Conservation (phyloP, 2,888 invertebrate genomes). For the Melieria omissa region DNA sequence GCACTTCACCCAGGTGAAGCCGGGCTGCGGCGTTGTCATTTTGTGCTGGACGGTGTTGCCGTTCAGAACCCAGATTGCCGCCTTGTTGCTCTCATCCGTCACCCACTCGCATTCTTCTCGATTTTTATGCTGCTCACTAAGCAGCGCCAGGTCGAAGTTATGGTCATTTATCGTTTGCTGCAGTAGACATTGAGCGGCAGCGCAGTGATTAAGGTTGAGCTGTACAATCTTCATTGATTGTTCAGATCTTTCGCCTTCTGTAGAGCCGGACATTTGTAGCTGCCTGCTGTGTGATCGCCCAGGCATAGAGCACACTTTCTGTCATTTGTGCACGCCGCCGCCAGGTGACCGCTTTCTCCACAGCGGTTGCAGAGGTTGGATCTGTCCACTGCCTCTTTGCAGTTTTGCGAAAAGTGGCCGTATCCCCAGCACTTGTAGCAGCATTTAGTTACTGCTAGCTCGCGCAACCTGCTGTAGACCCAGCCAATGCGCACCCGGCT, state of each 20-base stretch:
- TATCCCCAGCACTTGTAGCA: slow-evolving; percentile 4
- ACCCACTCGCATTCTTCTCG: background rate
- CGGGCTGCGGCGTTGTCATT: background rate
- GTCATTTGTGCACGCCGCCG: background rate
- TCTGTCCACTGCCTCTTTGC: background rate
- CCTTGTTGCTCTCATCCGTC: background rate
- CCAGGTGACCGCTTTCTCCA: background rate
- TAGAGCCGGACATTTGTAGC: background rate
- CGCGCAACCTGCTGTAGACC: background rate
- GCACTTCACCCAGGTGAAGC: background rate
- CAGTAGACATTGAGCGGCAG: background rate
- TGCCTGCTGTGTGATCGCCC: background rate
- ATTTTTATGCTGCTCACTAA: background rate
- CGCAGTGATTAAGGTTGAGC: background rate
- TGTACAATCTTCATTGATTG: too few relatives aligned
- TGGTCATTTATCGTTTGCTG: background rate
- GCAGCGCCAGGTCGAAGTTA: background rate
- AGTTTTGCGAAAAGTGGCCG: background rate
- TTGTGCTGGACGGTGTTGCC: background rate
- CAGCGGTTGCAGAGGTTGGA: background rate
- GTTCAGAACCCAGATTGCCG: background rate
- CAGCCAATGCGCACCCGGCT: background rate
- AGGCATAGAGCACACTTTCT: background rate
- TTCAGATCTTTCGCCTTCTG: background rate
- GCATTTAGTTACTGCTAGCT: background rate